Evolutionary conservation across 2,888 invertebrate genomes (phyloP), one percentile per base, ranked within the genome.

Genomic region (Thalpophila matura): DNA sequence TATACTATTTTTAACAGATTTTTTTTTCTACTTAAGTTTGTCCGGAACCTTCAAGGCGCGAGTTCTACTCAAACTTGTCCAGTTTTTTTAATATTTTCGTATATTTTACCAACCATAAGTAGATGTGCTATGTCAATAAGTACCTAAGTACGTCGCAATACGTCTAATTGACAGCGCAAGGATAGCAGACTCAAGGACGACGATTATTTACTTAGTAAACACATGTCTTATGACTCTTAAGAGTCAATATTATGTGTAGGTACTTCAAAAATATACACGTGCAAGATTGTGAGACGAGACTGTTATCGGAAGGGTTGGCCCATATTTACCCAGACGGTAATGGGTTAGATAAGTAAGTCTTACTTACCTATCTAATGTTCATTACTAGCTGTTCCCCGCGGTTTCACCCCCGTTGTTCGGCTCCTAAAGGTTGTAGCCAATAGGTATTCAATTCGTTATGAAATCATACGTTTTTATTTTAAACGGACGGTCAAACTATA

Each of bases 201-300:
- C 1, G 9, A 16, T 0, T 67, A 35, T 63, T 45, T 71, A 38
- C 67, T 49, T 9, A 38, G 50, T 22, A 50, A 55, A 46, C 55
- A 64, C 45, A 62, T 38, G 54, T 37, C 60, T 51, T n/a, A n/a
- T n/a, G n/a, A n/a, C n/a, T n/a, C n/a, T 10, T 14, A n/a, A 71
- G n/a, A 35, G 72, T 71, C 49, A 68, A 71, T 64, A 68, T 63
- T 71, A 31, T 56, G 50, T 55, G 37, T 31, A 24, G 26, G 29
- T n/a, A n/a, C n/a, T 57, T n/a, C 37, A 42, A 46, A 43, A 70
- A 31, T 10, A n/a, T 20, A 46, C 71, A 66, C 71, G 71, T 70
- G 66, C 47, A 70, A 47, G 71, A 62, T 42, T 50, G 20, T 24
- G 14, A n/a, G 16, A 4, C 27, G 9, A 12, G 9, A 16, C n/a